Conservation (phyloP, 92 coral and sea anemone genomes). For the Meandrina meandrites region DNA sequence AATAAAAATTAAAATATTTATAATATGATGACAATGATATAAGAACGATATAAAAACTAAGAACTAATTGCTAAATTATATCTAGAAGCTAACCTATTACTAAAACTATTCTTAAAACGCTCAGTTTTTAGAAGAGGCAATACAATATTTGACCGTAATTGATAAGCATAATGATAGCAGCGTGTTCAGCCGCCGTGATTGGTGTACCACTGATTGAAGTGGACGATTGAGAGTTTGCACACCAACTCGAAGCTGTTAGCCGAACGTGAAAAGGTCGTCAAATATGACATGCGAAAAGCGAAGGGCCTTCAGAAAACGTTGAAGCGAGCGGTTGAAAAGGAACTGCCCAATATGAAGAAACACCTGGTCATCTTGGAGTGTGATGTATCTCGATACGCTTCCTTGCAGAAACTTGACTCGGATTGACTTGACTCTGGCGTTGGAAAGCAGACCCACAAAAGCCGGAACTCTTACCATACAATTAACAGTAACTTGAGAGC, state of each 20-base stretch:
- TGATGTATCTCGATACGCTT: background rate
- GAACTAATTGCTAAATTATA: no score
- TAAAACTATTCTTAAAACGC: no score
- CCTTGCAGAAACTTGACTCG: background rate
- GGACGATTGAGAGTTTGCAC: background rate
- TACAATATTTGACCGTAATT: no score
- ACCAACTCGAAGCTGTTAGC: background rate
- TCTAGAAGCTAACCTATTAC: no score
- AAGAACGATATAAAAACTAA: no score
- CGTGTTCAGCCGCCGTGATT: background rate
- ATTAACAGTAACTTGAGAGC: no score
- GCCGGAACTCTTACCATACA: background rate
- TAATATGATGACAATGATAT: no score
- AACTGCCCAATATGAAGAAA: background rate
- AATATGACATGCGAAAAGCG: background rate
- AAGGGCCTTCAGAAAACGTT: background rate
- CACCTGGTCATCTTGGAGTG: background rate
- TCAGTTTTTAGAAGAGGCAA: no score
- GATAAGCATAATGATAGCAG: background rate
- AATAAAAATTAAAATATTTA: no score
- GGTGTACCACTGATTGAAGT: background rate
- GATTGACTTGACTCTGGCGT: background rate
- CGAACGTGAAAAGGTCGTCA: background rate
- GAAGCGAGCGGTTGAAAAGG: background rate
- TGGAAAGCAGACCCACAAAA: background rate